Conservation (phyloP, 2,113 vertebrate species). For the Clarias magur region DNA sequence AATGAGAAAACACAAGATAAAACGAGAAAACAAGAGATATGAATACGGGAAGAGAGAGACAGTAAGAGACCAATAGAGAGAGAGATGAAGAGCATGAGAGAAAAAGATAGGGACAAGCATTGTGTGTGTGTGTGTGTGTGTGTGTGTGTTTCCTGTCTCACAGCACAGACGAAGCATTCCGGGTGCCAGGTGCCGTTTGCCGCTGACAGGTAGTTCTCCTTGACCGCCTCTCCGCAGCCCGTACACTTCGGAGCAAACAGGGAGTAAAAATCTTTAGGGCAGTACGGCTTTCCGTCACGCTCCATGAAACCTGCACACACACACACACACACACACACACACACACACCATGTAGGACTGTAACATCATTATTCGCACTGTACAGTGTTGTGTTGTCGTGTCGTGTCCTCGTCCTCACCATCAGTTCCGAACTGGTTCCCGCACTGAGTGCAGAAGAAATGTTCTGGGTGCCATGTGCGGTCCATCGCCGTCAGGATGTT, state of each 20-base stretch:
- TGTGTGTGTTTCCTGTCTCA: slow-evolving; percentile 66
- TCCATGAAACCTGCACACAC: slow-evolving; percentile 79
- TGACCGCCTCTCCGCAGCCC: slow-evolving; percentile 81
- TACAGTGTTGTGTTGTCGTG: neutral
- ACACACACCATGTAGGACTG: neutral
- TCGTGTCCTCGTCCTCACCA: slow-evolving; percentile 64
- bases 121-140: slow-evolving; percentile 14
- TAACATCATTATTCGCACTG: neutral
- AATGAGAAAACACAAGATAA: neutral
- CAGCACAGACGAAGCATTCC: slow-evolving; percentile 88
- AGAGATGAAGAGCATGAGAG: neutral
- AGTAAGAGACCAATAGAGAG: neutral
- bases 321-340: slow-evolving; percentile 2
- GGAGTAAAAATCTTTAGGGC: slow-evolving; percentile 81
- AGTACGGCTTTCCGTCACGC: slow-evolving; percentile 84
- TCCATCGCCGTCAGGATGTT: slow-evolving; percentile 88
- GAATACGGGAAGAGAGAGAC: neutral
- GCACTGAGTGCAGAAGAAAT: slow-evolving; percentile 90
- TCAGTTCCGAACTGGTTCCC: slow-evolving; percentile 81
- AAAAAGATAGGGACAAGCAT: neutral
- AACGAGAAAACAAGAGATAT: neutral
- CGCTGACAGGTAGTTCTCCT: slow-evolving; percentile 84
- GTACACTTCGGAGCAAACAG: slow-evolving; percentile 88
- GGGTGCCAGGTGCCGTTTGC: slow-evolving; percentile 85
- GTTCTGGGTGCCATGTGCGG: slow-evolving; percentile 90